phyloP scores from a whole-genome alignment of 2,888 invertebrate genomes.

The Hirtodrosophila duncani region DNA sequence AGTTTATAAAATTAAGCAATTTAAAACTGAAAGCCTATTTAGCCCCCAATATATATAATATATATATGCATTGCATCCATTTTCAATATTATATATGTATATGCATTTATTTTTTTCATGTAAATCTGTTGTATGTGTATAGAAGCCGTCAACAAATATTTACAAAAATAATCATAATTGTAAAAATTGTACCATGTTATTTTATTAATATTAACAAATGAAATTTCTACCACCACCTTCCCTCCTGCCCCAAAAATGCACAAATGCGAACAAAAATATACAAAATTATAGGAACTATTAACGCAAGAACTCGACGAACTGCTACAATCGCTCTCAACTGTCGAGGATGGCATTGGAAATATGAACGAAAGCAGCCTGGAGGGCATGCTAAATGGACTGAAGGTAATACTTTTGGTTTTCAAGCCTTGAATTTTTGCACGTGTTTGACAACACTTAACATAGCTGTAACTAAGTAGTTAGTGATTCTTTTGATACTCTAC shows the following conservation, averaged over 20 bases:
- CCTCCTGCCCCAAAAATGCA: slow-evolving; percentile 15
- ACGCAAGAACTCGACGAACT: slow-evolving; percentile 85
- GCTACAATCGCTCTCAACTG: slow-evolving; percentile 83
- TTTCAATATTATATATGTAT: slow-evolving; percentile 18
- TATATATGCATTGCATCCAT: slow-evolving; percentile 31
- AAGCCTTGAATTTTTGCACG: slow-evolving; percentile 38
- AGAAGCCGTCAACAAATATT: slow-evolving; percentile 59
- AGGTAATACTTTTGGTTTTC: slow-evolving; percentile 80
- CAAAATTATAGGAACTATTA: slow-evolving; percentile 80
- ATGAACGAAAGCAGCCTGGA: slow-evolving; percentile 86
- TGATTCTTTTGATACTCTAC: slow-evolving; percentile 28
- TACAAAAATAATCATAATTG: slow-evolving; percentile 23
- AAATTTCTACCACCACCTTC: slow-evolving; percentile 32
- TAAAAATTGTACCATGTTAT: slow-evolving; percentile 22
- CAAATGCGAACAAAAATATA: slow-evolving; percentile 30
- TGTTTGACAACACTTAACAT: slow-evolving; percentile 25
- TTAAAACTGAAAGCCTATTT: too few relatives aligned
- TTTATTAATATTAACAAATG: slow-evolving; percentile 52
- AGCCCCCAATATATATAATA: slow-evolving; percentile 39
- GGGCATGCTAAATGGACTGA: slow-evolving; percentile 85
- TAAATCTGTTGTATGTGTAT: slow-evolving; percentile 54
- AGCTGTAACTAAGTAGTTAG: slow-evolving; percentile 28
- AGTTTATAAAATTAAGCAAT: too few relatives aligned
- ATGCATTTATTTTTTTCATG: slow-evolving; percentile 26
- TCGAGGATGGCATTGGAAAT: slow-evolving; percentile 84